Evolutionary conservation across 1,140 invertebrate genomes (phyloP).

Genomic region (Cyclargus thomasi): DNA sequence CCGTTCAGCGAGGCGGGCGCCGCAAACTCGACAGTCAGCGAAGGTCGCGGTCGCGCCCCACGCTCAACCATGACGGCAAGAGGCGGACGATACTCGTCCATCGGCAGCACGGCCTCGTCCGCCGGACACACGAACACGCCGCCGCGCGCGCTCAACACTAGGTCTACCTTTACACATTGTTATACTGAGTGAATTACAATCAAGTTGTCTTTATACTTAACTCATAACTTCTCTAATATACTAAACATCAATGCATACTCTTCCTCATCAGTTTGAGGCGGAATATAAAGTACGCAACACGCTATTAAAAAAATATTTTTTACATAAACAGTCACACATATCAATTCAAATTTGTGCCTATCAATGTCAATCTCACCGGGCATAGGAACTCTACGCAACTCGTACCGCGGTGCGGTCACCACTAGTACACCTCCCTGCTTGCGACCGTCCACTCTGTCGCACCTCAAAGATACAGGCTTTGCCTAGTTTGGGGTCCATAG

Average conservation of each 20-base stretch:
- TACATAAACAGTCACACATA: conserved; percentile 30
- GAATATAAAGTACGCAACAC: conserved; percentile 31
- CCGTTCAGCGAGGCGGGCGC: no score
- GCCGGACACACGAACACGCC: no score
- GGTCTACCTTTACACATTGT: conserved; percentile 31
- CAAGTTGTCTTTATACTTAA: conserved; percentile 4
- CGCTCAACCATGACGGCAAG: no score
- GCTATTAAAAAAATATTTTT: conserved; percentile 27
- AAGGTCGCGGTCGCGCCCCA: no score
- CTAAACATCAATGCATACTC: conserved; percentile 31
- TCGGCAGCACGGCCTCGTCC: no score
- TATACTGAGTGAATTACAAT: conserved; percentile 30
- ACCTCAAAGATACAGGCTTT: no score
- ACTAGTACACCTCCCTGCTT: conserved; percentile 17
- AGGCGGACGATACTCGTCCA: no score
- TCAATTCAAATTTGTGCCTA: conserved; percentile 26
- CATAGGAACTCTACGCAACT: conserved; percentile 15
- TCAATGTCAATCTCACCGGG: conserved; percentile 4
- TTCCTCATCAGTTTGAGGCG: conserved; percentile 22
- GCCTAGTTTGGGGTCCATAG: no score
- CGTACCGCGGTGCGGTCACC: conserved; percentile 23
- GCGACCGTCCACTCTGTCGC: no score
- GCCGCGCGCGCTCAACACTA: conserved; percentile 27
- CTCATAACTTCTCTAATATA: conserved; percentile 31
- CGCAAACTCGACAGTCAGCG: no score